Conservation (phyloP, 2,888 invertebrate species). For the Liopterus haemorrhoidalis region DNA sequence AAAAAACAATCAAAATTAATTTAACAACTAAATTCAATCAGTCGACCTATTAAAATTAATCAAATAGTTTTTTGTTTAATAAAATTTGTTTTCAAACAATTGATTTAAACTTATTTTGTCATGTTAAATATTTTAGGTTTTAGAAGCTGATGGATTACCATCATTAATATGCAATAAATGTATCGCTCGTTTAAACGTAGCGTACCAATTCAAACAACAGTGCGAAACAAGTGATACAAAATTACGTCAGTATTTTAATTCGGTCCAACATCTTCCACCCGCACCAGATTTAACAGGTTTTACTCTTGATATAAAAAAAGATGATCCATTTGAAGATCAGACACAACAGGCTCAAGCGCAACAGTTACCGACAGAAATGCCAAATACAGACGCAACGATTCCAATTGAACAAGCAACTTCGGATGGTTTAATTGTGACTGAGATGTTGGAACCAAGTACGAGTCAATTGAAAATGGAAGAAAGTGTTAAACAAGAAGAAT, state of each 20-base stretch:
- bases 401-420: slow-evolving; percentile 1
- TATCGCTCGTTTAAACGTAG: slow-evolving; percentile 43
- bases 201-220: slow-evolving; percentile 45
- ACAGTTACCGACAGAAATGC: slow-evolving; percentile 16
- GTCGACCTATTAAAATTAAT: not conserved
- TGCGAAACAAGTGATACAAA: slow-evolving; percentile 45
- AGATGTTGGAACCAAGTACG: slow-evolving; percentile 13
- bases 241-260: slow-evolving; percentile 42
- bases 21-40: slow-evolving; percentile 2
- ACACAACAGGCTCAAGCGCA: slow-evolving; percentile 10
- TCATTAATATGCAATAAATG: slow-evolving; percentile 45
- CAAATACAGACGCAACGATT: slow-evolving; percentile 6
- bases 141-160: slow-evolving; percentile 44
- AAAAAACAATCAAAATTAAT: not conserved
- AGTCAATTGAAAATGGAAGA: slow-evolving; percentile 9
- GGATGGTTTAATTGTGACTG: slow-evolving; percentile 12
- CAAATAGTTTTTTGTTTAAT: not conserved
- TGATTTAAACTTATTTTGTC: not conserved
- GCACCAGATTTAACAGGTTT: slow-evolving; percentile 39
- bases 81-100: no score
- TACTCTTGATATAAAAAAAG: slow-evolving; percentile 39
- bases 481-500: slow-evolving; percentile 14
- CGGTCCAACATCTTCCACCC: slow-evolving; percentile 36
- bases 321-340: slow-evolving; percentile 21
- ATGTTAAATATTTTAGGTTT: slow-evolving; percentile 38